Evolutionary conservation across 2,797 vertebrate genomes (phyloP).

Genomic region (Typhlichthys eigenmanni): DNA sequence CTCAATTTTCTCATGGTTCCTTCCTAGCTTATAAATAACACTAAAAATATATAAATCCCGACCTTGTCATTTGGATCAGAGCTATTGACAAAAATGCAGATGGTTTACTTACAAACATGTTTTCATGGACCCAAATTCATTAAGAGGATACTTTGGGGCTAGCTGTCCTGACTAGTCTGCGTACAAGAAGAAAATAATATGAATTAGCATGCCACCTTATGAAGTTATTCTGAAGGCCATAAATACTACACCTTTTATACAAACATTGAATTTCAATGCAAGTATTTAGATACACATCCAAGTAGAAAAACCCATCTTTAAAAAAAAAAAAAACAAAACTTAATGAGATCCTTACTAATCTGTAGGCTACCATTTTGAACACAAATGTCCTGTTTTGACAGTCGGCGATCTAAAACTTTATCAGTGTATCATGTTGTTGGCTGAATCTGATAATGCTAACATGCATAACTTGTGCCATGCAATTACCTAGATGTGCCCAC

Average conservation of each 20-base stretch:
- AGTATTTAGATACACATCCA: no score
- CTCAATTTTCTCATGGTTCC: neutral
- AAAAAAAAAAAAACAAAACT: neutral
- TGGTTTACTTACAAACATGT: no score
- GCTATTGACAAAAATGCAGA: no score
- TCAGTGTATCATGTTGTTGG: neutral
- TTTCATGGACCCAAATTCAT: no score
- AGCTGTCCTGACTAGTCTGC: constrained; percentile 3
- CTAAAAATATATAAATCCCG: constrained; percentile 6
- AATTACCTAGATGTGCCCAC: neutral
- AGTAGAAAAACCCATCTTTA: neutral
- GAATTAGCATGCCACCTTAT: no score
- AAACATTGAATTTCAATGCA: neutral
- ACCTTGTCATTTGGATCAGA: constrained; percentile 22
- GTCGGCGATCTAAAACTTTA: constrained; percentile 9
- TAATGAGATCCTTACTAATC: neutral
- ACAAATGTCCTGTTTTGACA: constrained; percentile 8
- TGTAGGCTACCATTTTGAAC: neutral
- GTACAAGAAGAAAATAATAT: no score
- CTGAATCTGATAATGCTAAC: constrained; percentile 2
- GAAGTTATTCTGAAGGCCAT: constrained; percentile 2
- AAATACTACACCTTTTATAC: constrained; percentile 2
- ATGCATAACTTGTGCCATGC: neutral
- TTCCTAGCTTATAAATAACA: constrained; percentile 18
- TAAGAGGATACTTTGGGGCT: constrained; percentile 8